Percentiles rank a stretch among this genome's conserved stretches.
These are phyloP conservation scores for Pogonomyrmex californicus DNA, from an alignment of 1,140 invertebrate genomes.

Conservation along the genomic window DNA sequence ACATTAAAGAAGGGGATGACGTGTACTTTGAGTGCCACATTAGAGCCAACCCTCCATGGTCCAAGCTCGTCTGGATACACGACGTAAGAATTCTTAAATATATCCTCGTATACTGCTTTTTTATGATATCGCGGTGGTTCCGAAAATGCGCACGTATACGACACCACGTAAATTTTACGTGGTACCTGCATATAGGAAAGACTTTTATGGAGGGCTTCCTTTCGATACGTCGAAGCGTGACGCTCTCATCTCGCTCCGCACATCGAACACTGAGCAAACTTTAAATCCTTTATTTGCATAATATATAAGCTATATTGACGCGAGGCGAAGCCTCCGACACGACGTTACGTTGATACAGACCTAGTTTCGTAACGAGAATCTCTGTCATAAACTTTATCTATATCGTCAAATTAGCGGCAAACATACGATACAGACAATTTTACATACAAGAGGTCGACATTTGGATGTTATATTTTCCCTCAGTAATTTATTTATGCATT, in stretches of 20 bases:
- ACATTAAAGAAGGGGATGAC: slow-evolving; percentile 96
- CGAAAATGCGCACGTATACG: slow-evolving; percentile 33
- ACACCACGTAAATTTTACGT: slow-evolving; percentile 46
- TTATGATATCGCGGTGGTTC: background rate
- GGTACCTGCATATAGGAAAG: slow-evolving; percentile 7
- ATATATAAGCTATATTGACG: slow-evolving; percentile 70
- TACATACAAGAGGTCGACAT: background rate
- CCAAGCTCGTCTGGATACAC: slow-evolving; percentile 95
- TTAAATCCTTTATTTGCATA: slow-evolving; percentile 79
- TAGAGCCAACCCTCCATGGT: slow-evolving; percentile 93
- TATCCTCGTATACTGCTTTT: background rate
- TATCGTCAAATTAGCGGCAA: background rate
- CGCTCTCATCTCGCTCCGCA: slow-evolving; percentile 58
- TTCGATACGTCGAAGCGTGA: slow-evolving; percentile 15
- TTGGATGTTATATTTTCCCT: background rate
- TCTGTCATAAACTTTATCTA: background rate
- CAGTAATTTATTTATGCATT: background rate
- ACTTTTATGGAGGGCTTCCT: slow-evolving; percentile 33
- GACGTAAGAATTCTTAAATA: slow-evolving; percentile 90
- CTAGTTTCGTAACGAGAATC: background rate
- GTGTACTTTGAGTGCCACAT: slow-evolving; percentile 97
- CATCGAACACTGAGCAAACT: slow-evolving; percentile 65
- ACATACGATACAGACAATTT: background rate
- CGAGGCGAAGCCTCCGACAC: background rate
- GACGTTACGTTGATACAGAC: background rate